Evolutionary conservation across 2,113 vertebrate genomes (phyloP).

Genomic region (Sula dactylatra): DNA sequence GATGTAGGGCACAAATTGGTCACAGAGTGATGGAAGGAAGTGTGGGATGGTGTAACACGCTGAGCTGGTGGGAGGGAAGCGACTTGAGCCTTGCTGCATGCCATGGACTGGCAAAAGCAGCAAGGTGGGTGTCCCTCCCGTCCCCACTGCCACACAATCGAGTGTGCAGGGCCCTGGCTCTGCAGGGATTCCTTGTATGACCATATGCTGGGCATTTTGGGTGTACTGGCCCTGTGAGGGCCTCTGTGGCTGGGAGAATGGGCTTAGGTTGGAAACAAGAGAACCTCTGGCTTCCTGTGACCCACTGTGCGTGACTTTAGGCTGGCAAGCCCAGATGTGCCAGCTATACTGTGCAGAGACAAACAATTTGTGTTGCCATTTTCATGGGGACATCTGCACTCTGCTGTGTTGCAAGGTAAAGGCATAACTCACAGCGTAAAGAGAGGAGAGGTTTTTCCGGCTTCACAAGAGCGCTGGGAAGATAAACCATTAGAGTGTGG

Average conservation of each 20-base stretch:
- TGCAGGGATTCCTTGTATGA: not conserved
- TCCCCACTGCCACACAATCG: not conserved
- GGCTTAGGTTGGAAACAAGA: not conserved
- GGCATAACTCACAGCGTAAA: rapidly evolving
- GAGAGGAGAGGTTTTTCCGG: not conserved
- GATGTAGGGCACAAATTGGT: not conserved
- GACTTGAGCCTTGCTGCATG: not conserved
- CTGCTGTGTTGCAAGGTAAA: not conserved
- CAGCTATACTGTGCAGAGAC: not conserved
- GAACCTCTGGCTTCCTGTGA: not conserved
- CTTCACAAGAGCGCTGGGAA: rapidly evolving
- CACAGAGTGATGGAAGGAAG: not conserved
- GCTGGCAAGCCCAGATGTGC: not conserved
- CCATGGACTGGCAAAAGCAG: not conserved
- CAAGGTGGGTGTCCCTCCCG: not conserved
- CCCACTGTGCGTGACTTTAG: not conserved
- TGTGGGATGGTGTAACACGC: not conserved
- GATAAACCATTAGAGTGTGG: not conserved
- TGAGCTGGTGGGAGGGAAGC: not conserved
- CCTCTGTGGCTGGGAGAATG: not conserved
- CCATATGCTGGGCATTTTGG: not conserved
- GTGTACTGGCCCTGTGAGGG: not conserved
- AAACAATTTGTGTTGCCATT: not conserved
- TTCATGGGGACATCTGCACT: not conserved
- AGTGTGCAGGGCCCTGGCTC: not conserved